Conservation (phyloP, 2,888 invertebrate species). For the Amphipyra tragopoginis region DNA sequence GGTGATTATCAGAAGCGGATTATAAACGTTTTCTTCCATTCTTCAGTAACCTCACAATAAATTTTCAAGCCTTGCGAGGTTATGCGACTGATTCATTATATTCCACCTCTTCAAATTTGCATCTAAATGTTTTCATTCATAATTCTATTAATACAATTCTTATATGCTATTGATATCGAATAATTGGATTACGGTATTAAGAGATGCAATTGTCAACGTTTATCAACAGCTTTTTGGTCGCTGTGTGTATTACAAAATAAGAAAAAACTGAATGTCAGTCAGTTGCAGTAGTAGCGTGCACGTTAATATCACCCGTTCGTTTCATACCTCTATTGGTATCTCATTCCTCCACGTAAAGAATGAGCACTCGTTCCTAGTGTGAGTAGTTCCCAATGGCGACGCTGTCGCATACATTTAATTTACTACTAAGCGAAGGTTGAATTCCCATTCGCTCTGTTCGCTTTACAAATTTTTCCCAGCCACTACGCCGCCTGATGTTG, state of each 20-base stretch:
- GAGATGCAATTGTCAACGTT: slow-evolving; percentile 1
- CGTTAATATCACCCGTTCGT: slow-evolving; percentile 16
- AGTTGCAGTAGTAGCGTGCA: slow-evolving; percentile 11
- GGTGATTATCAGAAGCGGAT: background rate
- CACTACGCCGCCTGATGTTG: slow-evolving; percentile 31
- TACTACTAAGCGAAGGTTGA: slow-evolving; percentile 31
- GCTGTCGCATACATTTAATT: slow-evolving; percentile 14
- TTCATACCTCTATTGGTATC: slow-evolving; percentile 17
- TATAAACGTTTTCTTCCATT: background rate
- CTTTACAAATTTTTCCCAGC: slow-evolving; percentile 44
- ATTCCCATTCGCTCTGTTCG: slow-evolving; percentile 45
- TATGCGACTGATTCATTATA: background rate
- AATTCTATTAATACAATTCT: background rate
- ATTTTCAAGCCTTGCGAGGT: background rate
- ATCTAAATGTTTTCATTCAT: slow-evolving; percentile 4
- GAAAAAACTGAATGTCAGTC: slow-evolving; percentile 4
- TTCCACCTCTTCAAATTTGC: slow-evolving; percentile 7
- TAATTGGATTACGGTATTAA: slow-evolving; percentile 7
- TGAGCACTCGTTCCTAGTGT: slow-evolving; percentile 9
- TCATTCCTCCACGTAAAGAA: slow-evolving; percentile 29
- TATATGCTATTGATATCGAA: background rate
- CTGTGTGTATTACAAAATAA: slow-evolving; percentile 1
- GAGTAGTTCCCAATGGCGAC: slow-evolving; percentile 28
- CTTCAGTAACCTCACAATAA: background rate
- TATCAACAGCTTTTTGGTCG: slow-evolving; percentile 17